Conservation (phyloP, 2,113 vertebrate species). For the Syngnathus floridae region DNA sequence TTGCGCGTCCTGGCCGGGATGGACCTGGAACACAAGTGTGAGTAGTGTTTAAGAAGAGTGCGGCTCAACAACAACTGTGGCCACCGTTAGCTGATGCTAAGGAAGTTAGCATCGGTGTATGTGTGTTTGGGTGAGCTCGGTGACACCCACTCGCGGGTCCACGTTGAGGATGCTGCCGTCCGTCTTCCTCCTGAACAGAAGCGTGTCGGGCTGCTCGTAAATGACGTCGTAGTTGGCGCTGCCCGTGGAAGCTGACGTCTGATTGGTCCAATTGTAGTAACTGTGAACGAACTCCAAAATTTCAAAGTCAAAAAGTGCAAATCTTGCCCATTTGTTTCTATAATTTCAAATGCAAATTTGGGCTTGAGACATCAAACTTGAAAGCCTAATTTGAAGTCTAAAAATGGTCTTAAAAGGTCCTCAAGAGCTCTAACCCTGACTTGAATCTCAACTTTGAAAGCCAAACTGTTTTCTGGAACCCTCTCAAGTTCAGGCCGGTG, state of each 20-base stretch:
- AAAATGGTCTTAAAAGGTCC: too few species aligned
- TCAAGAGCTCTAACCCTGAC: too few species aligned
- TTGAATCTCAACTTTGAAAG: too few species aligned
- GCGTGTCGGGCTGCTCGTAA: conserved; percentile 70
- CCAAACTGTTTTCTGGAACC: too few species aligned
- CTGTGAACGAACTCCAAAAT: conserved; percentile 46
- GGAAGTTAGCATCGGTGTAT: neutral
- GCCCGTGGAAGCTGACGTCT: conserved; percentile 67
- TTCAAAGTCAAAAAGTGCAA: too few species aligned
- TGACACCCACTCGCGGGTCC: conserved; percentile 74
- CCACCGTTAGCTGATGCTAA: neutral
- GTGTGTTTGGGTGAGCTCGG: neutral
- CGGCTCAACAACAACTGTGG: too few species aligned
- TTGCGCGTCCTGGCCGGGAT: conserved; percentile 70
- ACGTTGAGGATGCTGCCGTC: conserved; percentile 79
- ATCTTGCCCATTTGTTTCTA: too few species aligned
- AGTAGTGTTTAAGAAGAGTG: too few species aligned
- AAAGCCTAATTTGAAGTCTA: too few species aligned
- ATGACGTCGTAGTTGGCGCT: conserved; percentile 82
- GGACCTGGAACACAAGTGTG: conserved; percentile 57
- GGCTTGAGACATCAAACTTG: too few species aligned
- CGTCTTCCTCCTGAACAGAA: conserved; percentile 80
- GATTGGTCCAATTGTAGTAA: conserved; percentile 84
- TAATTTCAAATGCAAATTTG: too few species aligned
- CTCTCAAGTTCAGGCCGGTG: neutral